These are phyloP conservation scores for Parazoanthus atlanticus DNA, from an alignment of 92 coral and sea anemone species.

Conservation along the genomic window DNA sequence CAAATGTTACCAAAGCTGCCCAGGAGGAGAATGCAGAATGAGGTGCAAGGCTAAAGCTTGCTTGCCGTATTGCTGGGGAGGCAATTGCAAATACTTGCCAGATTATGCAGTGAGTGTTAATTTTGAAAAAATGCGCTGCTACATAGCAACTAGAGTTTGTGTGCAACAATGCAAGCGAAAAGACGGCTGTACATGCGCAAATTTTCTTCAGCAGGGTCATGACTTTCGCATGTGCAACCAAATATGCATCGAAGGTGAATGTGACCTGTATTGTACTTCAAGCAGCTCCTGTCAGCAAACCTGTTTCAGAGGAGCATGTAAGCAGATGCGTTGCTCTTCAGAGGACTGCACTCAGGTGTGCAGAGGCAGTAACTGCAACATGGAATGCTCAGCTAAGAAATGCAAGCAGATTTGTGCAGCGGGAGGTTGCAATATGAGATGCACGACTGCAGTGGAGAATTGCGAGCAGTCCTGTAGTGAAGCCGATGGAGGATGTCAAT, in stretches of 20 bases:
- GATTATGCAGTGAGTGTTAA: conserved; percentile 46
- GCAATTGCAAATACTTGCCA: conserved; percentile 51
- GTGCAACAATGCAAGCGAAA: conserved; percentile 62
- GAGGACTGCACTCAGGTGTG: conserved; percentile 66
- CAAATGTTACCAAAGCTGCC: conserved; percentile 68
- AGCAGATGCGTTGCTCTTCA: conserved; percentile 70
- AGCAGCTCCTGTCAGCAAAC: conserved; percentile 65
- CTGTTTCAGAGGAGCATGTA: conserved; percentile 71
- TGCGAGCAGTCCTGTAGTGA: conserved; percentile 70
- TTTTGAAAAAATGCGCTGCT: conserved; percentile 43
- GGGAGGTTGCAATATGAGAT: conserved; percentile 77
- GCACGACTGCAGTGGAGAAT: conserved; percentile 60
- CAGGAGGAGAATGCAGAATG: conserved; percentile 65
- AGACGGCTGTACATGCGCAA: conserved; percentile 57
- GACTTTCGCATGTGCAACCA: conserved; percentile 55
- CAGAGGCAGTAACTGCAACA: conserved; percentile 66
- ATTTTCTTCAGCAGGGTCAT: conserved; percentile 31
- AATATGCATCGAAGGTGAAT: conserved; percentile 66
- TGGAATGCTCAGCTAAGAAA: conserved; percentile 73
- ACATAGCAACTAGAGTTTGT: conserved; percentile 49
- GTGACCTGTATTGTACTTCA: conserved; percentile 62
- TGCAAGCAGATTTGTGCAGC: conserved; percentile 79
- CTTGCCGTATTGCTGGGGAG: conserved; percentile 64
- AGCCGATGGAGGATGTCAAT: conserved; percentile 49
- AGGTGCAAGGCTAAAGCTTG: conserved; percentile 65